Conservation (phyloP, 2,888 invertebrate genomes). For the Amblyjoppa proteus region DNA sequence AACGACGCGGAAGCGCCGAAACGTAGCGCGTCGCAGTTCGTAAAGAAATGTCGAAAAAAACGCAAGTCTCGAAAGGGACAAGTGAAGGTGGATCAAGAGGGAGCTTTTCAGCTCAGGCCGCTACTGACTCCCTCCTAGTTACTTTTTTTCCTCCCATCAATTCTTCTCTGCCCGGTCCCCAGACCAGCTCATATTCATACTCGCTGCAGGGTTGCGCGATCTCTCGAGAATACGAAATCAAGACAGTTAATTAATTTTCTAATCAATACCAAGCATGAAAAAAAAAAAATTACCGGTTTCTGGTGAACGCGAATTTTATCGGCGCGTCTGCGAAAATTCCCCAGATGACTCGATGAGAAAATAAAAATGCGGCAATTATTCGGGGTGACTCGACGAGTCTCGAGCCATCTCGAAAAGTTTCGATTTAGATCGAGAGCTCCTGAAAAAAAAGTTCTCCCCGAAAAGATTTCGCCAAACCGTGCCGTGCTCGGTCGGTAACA, state of each 20-base stretch:
- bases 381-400: neutral
- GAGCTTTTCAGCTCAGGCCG: constrained; percentile 77
- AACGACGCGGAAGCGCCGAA: constrained; percentile 17
- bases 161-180: neutral
- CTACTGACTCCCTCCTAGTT: constrained; percentile 77
- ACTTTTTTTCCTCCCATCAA: constrained; percentile 10
- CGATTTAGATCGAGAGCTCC: neutral
- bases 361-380: neutral
- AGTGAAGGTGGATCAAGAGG: constrained; percentile 73
- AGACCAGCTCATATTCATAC: neutral
- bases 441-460: neutral
- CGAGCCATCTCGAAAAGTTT: neutral
- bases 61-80: constrained; percentile 59
- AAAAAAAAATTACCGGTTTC: constrained; percentile 33
- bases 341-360: neutral
- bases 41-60: constrained; percentile 54
- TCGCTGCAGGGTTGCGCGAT: neutral
- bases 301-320: neutral
- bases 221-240: neutral
- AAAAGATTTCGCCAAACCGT: too few species aligned
- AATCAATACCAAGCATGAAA: neutral
- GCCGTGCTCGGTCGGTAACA: too few species aligned
- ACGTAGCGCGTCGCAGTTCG: constrained; percentile 1
- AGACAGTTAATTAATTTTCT: neutral
- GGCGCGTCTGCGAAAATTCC: neutral